phyloP scores from a whole-genome alignment of 2,113 vertebrate species.

The Oncorhynchus keta region DNA sequence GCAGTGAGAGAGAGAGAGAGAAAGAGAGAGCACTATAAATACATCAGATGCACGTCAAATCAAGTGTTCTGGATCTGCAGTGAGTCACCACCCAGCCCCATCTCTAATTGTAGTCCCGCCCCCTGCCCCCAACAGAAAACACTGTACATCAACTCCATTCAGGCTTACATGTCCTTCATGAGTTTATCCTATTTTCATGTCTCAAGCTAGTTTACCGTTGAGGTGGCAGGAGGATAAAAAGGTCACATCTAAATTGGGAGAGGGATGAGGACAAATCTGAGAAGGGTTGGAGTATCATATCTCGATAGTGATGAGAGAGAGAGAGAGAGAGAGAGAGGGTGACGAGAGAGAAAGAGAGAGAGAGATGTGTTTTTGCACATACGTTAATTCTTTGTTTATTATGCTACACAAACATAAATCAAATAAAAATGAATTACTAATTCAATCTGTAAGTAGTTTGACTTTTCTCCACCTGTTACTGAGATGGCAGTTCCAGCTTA shows the following conservation, averaged over 20 bases:
- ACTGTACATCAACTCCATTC: neutral
- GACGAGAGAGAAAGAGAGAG: neutral
- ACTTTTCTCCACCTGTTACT: too few species aligned
- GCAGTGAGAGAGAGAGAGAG: neutral
- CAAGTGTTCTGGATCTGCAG: constrained; percentile 7
- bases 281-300: constrained; percentile 60
- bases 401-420: too few species aligned
- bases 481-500: too few species aligned
- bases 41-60: constrained; percentile 42
- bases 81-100: constrained; percentile 25
- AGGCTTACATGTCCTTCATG: constrained; percentile 35
- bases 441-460: too few species aligned
- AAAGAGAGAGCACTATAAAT: constrained; percentile 43
- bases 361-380: neutral
- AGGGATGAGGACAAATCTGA: constrained; percentile 31
- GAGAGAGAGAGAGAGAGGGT: neutral
- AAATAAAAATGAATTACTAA: too few species aligned
- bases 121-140: neutral
- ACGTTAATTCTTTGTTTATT: too few species aligned
- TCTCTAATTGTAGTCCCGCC: neutral
- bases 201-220: constrained; percentile 23
- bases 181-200: constrained; percentile 38
- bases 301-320: constrained; percentile 51
- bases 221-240: constrained; percentile 38
- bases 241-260: constrained; percentile 66